Base-by-base conservation (phyloP, 2,888 invertebrate genomes). In the Sinhomidia bicolor region DNA sequence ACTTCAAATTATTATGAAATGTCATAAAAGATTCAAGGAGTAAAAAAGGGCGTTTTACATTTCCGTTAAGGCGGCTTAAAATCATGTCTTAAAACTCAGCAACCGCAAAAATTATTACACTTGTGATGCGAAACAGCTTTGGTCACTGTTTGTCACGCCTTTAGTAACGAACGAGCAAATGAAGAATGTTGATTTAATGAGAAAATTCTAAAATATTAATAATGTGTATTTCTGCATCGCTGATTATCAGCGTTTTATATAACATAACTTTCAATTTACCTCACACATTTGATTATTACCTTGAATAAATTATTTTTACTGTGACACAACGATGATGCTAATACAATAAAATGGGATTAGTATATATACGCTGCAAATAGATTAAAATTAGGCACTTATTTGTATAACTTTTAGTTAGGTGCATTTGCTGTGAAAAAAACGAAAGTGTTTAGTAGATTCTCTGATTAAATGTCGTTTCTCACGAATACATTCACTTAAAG, bases 301-400 rank as follows among this genome's bases (percentile, higher is more conserved):
- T 80, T 80, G 80, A 80, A 80, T 80, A 62, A 80, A 80, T 41
- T 62, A 41, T 41, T 41, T 5, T 5, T 10, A 41, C 41, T 41
- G 41, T 41, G 6, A n/a, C n/a, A n/a, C n/a, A n/a, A n/a, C n/a
- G n/a, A n/a, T n/a, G n/a, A n/a, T n/a, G n/a, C n/a, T n/a, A n/a
- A n/a, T n/a, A n/a, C n/a, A n/a, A n/a, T n/a, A n/a, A n/a, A n/a
- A n/a, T n/a, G n/a, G n/a, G n/a, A n/a, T n/a, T n/a, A n/a, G n/a
- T n/a, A n/a, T n/a, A n/a, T n/a, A n/a, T n/a, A n/a, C n/a, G n/a
- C n/a, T n/a, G n/a, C n/a, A n/a, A n/a, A n/a, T n/a, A n/a, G n/a
- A n/a, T n/a, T n/a, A 44, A 44, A 44, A 9, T 44, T 44, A 44
- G 10, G 10, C 10, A 44, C 9, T 1, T 9, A 44, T 44, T 44